Evolutionary conservation across 2,113 vertebrate species (phyloP), one percentile per base, ranked within the genome.

Genomic region (Taurulus bubalis): DNA sequence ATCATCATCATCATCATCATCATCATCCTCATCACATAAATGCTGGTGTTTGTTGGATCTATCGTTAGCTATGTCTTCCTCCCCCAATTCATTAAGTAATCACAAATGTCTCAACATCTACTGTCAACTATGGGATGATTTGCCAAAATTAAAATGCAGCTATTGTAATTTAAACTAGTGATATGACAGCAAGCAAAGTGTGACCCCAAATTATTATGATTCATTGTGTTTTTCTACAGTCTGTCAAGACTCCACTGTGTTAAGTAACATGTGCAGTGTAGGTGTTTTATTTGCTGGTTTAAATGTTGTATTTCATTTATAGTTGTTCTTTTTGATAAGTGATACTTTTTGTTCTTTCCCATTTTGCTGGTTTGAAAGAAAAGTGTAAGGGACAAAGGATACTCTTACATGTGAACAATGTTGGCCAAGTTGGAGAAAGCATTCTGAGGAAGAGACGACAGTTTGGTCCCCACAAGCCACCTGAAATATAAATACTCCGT

Each of bases 401-500:
- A 28, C 3, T 72, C 89, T 88, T 90, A 91, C 91, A 93, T 87
- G 74, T 77, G 84, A 76, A 84, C 90, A 77, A 91, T 69, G 77
- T 87, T 90, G 67, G 28, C 20, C 80, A 90, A 58, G 58, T 75
- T 77, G 56, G 74, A 26, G 55, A 93, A 93, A 10, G 86, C 81
- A 72, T 91, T 77, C 51, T 67, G 80, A 30, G 89, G 80, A 63
- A 93, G 42, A 11, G 69, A 89, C 9, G 81, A 56, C 14, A 93
- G 77, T 67, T 80, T 88, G 58, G 89, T 82, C 30, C 75, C 79
- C 16, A 75, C 28, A 24, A 93, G 77, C 89, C 84, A 91, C 69
- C 91, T 93, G 59, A 75, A 86, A 87, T 36, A 81, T 9, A 70
- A 72, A 71, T 3, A 1, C 16, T 47, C 15, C 8, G 4, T 26